phyloP scores from a whole-genome alignment of 1,140 invertebrate genomes.

The Drosophila lacteicornis region DNA sequence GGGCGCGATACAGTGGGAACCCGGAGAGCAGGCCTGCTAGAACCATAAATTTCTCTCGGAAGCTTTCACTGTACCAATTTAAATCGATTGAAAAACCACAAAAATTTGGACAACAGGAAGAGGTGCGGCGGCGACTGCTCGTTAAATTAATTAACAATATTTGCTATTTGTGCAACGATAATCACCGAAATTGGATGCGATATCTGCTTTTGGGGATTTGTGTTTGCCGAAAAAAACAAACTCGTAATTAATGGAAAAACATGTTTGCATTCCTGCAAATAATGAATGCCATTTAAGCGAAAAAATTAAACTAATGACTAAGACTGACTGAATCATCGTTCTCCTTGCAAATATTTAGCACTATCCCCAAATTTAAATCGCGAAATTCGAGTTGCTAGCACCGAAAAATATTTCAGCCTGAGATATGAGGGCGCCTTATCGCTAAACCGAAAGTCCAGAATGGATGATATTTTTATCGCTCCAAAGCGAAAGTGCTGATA shows the following conservation, averaged over 20 bases:
- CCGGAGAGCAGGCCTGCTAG: constrained; percentile 11
- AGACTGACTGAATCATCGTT: constrained; percentile 18
- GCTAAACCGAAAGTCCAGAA: constrained; percentile 18
- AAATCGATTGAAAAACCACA: constrained; percentile 28
- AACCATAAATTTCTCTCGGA: constrained; percentile 20
- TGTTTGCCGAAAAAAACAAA: constrained; percentile 24
- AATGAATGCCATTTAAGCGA: constrained; percentile 11
- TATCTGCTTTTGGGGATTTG: constrained; percentile 35
- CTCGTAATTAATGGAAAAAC: constrained; percentile 24
- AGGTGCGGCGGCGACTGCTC: constrained; percentile 50
- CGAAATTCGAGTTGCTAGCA: constrained; percentile 23
- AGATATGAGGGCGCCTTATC: constrained; percentile 52
- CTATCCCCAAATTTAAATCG: constrained; percentile 19
- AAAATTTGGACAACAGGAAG: constrained; percentile 51
- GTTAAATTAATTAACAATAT: constrained; percentile 67
- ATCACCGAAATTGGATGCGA: constrained; percentile 28
- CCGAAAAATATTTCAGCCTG: neutral
- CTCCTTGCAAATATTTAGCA: constrained; percentile 7
- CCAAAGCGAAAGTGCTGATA: constrained; percentile 59
- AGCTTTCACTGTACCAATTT: constrained; percentile 45
- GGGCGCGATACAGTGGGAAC: constrained; percentile 33
- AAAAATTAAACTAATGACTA: constrained; percentile 43
- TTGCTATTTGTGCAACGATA: constrained; percentile 39
- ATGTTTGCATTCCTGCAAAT: constrained; percentile 21
- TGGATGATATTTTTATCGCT: constrained; percentile 52